These are phyloP conservation scores for Hanleya hanleyi DNA, from an alignment of 2,888 invertebrate species.

Conservation along the genomic window DNA sequence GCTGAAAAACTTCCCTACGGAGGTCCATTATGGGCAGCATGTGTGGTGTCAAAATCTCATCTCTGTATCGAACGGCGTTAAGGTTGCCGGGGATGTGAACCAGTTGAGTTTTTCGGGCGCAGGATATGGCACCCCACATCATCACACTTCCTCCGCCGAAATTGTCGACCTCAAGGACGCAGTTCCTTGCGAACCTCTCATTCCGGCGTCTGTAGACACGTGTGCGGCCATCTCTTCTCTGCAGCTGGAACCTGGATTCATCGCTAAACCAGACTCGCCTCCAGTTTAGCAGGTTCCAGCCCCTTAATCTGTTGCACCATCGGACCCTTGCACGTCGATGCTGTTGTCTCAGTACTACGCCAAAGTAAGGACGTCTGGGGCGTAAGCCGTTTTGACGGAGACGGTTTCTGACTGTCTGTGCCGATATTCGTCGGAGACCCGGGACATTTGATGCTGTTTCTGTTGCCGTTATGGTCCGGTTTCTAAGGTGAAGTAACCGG, in stretches of 20 bases:
- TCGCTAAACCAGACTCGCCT: not conserved
- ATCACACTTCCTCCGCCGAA: constrained; percentile 34
- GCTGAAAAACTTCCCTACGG: constrained; percentile 23
- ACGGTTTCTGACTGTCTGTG: constrained; percentile 8
- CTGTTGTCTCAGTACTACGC: not conserved
- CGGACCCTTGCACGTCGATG: not conserved
- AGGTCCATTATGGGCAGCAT: constrained; percentile 23
- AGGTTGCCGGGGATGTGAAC: constrained; percentile 12
- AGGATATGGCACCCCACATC: constrained; percentile 25
- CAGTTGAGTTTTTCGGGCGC: not conserved
- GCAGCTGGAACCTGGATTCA: not conserved
- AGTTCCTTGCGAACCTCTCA: constrained; percentile 15
- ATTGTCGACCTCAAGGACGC: constrained; percentile 14
- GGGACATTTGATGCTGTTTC: not conserved
- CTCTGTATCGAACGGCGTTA: constrained; percentile 23
- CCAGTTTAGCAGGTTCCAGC: not conserved
- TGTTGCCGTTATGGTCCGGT: constrained; percentile 3
- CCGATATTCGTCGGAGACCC: not conserved
- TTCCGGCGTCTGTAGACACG: constrained; percentile 15
- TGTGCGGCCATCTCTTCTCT: constrained; percentile 11
- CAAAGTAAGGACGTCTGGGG: not conserved
- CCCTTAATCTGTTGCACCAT: not conserved
- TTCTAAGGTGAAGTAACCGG: not conserved
- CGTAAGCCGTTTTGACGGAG: not conserved
- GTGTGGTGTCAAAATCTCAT: constrained; percentile 2